These are phyloP conservation scores for Rachycentron canadum DNA, from an alignment of 2,797 vertebrate species.

Conservation along the genomic window DNA sequence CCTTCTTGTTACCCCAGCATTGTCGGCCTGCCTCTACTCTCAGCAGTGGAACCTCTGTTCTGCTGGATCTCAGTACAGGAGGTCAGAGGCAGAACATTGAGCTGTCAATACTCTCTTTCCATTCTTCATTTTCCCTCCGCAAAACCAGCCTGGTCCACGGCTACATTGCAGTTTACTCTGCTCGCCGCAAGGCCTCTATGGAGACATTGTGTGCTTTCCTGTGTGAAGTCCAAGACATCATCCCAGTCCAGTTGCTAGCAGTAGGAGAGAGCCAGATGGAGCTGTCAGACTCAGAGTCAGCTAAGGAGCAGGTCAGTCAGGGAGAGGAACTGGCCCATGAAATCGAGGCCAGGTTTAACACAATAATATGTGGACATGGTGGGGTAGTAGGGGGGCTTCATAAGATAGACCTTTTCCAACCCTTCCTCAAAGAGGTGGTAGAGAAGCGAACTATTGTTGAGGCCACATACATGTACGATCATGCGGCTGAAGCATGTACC, in stretches of 20 bases:
- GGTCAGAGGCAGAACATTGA: slow-evolving; percentile 90
- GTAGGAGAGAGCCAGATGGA: slow-evolving; percentile 90
- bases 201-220: slow-evolving; percentile 96
- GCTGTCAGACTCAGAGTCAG: slow-evolving; percentile 88
- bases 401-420: slow-evolving; percentile 92
- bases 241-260: slow-evolving; percentile 94
- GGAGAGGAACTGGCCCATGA: slow-evolving; percentile 96
- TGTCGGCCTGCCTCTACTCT: slow-evolving; percentile 88
- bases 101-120: slow-evolving; percentile 93
- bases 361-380: slow-evolving; percentile 88
- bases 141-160: slow-evolving; percentile 95
- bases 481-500: slow-evolving; percentile 92
- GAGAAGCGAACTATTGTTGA: slow-evolving; percentile 95
- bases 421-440: slow-evolving; percentile 92
- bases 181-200: slow-evolving; percentile 92
- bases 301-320: slow-evolving; percentile 91
- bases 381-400: slow-evolving; percentile 89
- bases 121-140: slow-evolving; percentile 93
- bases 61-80: slow-evolving; percentile 90
- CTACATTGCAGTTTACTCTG: slow-evolving; percentile 94
- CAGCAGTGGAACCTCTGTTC: slow-evolving; percentile 87
- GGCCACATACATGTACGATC: slow-evolving; percentile 97
- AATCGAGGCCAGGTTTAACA: slow-evolving; percentile 91
- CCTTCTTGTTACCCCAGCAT: slow-evolving; percentile 90
- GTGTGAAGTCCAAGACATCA: slow-evolving; percentile 96